Conservation (phyloP, 1,140 invertebrate genomes). For the Dryas iulia region DNA sequence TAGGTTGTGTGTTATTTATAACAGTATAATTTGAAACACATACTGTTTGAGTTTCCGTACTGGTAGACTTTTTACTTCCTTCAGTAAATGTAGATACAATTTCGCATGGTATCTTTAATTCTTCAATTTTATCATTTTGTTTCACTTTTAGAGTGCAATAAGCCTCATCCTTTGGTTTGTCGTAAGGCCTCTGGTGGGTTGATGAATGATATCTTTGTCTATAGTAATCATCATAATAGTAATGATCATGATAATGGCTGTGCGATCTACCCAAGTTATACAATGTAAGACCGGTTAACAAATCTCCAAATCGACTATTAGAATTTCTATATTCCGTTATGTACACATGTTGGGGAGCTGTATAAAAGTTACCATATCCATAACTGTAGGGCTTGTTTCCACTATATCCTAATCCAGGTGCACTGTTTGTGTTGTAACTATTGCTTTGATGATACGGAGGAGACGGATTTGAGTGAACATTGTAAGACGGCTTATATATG, state of each 20-base stretch:
- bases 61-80: slow-evolving; percentile 41
- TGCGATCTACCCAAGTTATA: slow-evolving; percentile 68
- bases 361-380: slow-evolving; percentile 28
- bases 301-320: slow-evolving; percentile 56
- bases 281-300: slow-evolving; percentile 65
- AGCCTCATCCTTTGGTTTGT: slow-evolving; percentile 47
- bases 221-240: slow-evolving; percentile 71
- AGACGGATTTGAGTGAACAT: neutral
- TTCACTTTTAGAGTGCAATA: slow-evolving; percentile 57
- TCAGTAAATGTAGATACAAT: slow-evolving; percentile 70
- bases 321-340: slow-evolving; percentile 65
- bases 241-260: slow-evolving; percentile 56
- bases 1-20: slow-evolving; percentile 29
- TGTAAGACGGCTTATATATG: neutral
- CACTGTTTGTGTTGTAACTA: slow-evolving; percentile 26
- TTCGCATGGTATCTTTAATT: slow-evolving; percentile 66
- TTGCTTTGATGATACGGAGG: slow-evolving; percentile 24
- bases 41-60: slow-evolving; percentile 36
- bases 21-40: slow-evolving; percentile 39
- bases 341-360: slow-evolving; percentile 63
- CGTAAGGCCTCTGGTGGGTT: slow-evolving; percentile 26
- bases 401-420: slow-evolving; percentile 26
- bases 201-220: slow-evolving; percentile 46
- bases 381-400: slow-evolving; percentile 17
- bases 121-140: slow-evolving; percentile 50